Evolutionary conservation across 2,888 invertebrate species (phyloP), one percentile per base, ranked within the genome.

Genomic region (Hypomecis punctinalis): DNA sequence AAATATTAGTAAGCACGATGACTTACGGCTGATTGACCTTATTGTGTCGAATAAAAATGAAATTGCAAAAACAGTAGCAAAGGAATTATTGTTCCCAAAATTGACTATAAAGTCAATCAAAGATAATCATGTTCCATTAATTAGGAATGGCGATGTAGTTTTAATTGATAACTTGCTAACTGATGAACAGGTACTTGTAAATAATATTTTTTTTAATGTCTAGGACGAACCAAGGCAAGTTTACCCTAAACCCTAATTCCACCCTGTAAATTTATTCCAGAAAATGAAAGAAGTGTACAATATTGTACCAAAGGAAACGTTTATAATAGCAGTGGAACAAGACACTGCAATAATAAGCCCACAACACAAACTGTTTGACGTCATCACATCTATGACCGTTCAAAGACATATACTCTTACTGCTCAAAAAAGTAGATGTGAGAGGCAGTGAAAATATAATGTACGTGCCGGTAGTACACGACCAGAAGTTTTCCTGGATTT

Each of bases 401-500:
- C 75, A 80, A 45, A 79, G 79, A 37, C 72, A 80, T 62, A 75
- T 75, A 37, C 43, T 84, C 35, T 65, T 85, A 45, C 71, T 86
- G 61, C 70, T 87, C 37, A 84, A 76, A 67, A 82, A 80, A 42
- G 49, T 69, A 39, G 64, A 70, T 54, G 48, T 64, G 13, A 69
- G 63, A 39, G 62, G 68, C 39, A 64, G 72, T 43, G 39, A 54
- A 2, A 67, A 66, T 55, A 33, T 75, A 0, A 80, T 73, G 9
- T 84, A 78, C 57, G 66, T 86, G 56, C 76, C 78, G 13, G 76
- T 85, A 42, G 69, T 70, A 43, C 73, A 77, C 57, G 84, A 85
- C 68, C 71, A 67, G 56, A 80, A 77, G 63, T 85, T 85, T 48
- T 75, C 77, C 47, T 87, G 87, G 86, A 71, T 84, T 0, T 54